A percentile compares a stretch with the other conserved stretches of the same genome.
phyloP scores from a whole-genome alignment of 2,888 invertebrate genomes.

The Drosophila cognata region DNA sequence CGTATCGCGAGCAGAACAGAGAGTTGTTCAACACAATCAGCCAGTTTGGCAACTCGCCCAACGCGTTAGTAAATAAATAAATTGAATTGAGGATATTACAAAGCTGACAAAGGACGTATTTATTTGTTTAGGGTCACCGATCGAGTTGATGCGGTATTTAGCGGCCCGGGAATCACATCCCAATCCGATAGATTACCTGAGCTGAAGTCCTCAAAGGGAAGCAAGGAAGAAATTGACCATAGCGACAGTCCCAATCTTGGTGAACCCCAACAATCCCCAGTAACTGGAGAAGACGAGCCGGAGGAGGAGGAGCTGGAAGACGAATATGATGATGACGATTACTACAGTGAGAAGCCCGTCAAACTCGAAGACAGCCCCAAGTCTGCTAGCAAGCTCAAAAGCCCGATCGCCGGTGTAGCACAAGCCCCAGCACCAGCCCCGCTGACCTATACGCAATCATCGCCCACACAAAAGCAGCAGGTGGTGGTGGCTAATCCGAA shows the following conservation, averaged over 20 bases:
- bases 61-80: conserved; percentile 71
- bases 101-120: neutral
- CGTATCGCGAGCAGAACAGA: conserved; percentile 89
- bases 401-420: conserved; percentile 21
- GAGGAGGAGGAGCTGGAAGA: conserved; percentile 86
- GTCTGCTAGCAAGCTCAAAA: conserved; percentile 39
- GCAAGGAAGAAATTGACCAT: conserved; percentile 68
- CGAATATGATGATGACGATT: conserved; percentile 87
- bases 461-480: conserved; percentile 82
- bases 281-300: conserved; percentile 86
- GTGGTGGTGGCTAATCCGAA: conserved; percentile 65
- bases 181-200: conserved; percentile 75
- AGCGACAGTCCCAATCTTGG: conserved; percentile 58
- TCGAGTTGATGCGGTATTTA: conserved; percentile 81
- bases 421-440: conserved; percentile 39
- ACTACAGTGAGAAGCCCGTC: conserved; percentile 86
- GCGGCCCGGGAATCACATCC: conserved; percentile 70
- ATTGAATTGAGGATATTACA: neutral
- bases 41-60: conserved; percentile 81
- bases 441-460: conserved; percentile 74
- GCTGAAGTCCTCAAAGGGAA: conserved; percentile 78
- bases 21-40: conserved; percentile 89
- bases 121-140: conserved; percentile 78
- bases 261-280: conserved; percentile 80
- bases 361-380: conserved; percentile 73